phyloP scores from a whole-genome alignment of 2,888 invertebrate species.

The Taphrorychus bicolor region DNA sequence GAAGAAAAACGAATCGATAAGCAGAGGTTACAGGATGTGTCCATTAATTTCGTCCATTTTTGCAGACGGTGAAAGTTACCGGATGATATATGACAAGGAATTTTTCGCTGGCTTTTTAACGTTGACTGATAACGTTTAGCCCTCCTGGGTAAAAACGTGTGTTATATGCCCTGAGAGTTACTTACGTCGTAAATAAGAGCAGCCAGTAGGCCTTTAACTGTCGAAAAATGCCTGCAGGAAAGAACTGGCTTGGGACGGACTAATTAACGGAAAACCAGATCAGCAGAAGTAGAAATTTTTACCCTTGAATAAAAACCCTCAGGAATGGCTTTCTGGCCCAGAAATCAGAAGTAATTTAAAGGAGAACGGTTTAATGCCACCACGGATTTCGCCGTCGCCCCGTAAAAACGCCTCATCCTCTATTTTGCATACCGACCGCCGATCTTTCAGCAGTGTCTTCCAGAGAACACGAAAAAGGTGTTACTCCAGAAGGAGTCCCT shows the following conservation, averaged over 20 bases:
- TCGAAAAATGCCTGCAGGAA: not conserved
- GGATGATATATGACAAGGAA: slow-evolving; percentile 32
- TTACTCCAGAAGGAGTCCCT: slow-evolving; percentile 52
- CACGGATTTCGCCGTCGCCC: slow-evolving; percentile 24
- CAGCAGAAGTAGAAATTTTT: too few relatives aligned
- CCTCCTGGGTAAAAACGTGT: slow-evolving; percentile 31
- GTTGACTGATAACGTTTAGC: slow-evolving; percentile 37
- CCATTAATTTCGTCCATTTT: slow-evolving; percentile 35
- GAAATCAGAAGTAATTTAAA: slow-evolving; percentile 38
- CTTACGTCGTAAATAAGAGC: slow-evolving; percentile 22
- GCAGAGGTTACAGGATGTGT: slow-evolving; percentile 30
- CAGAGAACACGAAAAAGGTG: slow-evolving; percentile 62
- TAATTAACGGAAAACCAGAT: too few relatives aligned
- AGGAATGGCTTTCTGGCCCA: slow-evolving; percentile 16
- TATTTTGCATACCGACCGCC: slow-evolving; percentile 58
- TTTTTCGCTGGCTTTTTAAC: slow-evolving; percentile 33
- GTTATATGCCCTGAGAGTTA: slow-evolving; percentile 15
- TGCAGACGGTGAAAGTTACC: slow-evolving; percentile 35
- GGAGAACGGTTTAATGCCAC: slow-evolving; percentile 27
- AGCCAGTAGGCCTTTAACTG: not conserved
- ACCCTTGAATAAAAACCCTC: not conserved
- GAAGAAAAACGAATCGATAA: slow-evolving; percentile 29
- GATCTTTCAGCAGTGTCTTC: slow-evolving; percentile 56
- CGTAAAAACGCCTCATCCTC: slow-evolving; percentile 52
- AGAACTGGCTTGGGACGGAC: not conserved